Evolutionary conservation across 1,140 invertebrate species (phyloP), one percentile per base, ranked within the genome.

Genomic region (Neodiprion lecontei): DNA sequence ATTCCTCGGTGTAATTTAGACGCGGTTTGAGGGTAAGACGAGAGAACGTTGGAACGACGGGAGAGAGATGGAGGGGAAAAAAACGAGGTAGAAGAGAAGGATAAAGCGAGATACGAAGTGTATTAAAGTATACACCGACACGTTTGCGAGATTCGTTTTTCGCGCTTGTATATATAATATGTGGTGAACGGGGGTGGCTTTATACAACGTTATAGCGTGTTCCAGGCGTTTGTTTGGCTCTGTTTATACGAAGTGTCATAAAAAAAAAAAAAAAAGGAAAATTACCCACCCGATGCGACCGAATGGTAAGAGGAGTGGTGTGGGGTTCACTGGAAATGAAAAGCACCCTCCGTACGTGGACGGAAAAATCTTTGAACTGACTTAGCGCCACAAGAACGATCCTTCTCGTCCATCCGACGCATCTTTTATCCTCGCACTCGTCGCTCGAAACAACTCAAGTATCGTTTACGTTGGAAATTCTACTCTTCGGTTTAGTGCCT

Each of bases 201-300:
- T 61, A 40, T 40, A 17, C 4, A 61, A 61, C 4, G 53, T 61
- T 61, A 61, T 61, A 9, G 28, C 28, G 28, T 40, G 28, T 40
- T 5, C 28, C 28, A 40, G 53, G 53, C 53, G 53, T 61, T 61
- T 61, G 53, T 61, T 61, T 61, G 4, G 11, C 53, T 61, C 53
- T 61, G 53, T 61, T 61, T 61, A 61, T 61, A 61, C 53, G n/a
- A 61, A 61, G 11, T 61, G 53, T 61, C 53, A 61, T 61, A 61
- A 61, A 61, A 61, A 40, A 61, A 61, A 9, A 9, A 14, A 61
- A 5, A 61, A 28, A 61, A 61, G 53, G 53, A 14, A 61, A 61
- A 61, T 61, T 61, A 61, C 53, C 53, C 53, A 14, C 53, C 53
- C 28, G 28, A 40, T 40, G 53, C n/a, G 5, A 61, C 53, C 9